Conservation (phyloP, 2,113 vertebrate genomes). For the Rynchops niger region DNA sequence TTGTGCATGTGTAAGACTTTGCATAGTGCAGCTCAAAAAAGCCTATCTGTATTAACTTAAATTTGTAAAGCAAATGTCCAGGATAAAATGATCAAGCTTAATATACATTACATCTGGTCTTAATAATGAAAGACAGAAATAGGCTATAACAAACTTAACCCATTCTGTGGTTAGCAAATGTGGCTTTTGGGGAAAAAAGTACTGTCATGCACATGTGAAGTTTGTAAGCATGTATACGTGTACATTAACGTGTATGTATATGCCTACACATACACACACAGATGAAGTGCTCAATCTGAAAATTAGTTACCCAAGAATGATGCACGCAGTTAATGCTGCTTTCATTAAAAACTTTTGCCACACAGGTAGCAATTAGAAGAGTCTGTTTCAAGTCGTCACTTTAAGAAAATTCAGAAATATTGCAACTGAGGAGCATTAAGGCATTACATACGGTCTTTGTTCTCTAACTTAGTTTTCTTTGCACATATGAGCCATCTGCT, state of each 20-base stretch:
- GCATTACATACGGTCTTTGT: background rate
- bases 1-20: background rate
- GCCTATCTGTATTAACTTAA: background rate
- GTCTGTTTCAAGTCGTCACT: background rate
- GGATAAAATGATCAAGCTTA: background rate
- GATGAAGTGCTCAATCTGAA: background rate
- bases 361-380: background rate
- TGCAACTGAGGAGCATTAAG: background rate
- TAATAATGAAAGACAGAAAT: background rate
- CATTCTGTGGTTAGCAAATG: background rate
- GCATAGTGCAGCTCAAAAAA: background rate
- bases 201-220: background rate
- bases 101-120: background rate
- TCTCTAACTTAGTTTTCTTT: conserved; percentile 10
- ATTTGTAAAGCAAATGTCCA: background rate
- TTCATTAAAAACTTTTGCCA: background rate
- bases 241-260: accelerated
- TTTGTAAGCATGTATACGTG: background rate
- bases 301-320: background rate
- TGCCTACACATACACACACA: background rate
- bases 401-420: background rate
- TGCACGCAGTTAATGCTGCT: background rate
- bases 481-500: conserved; percentile 7
- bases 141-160: background rate
- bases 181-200: background rate